phyloP scores from a whole-genome alignment of 1,140 invertebrate species.

The Drosophila navojoa region DNA sequence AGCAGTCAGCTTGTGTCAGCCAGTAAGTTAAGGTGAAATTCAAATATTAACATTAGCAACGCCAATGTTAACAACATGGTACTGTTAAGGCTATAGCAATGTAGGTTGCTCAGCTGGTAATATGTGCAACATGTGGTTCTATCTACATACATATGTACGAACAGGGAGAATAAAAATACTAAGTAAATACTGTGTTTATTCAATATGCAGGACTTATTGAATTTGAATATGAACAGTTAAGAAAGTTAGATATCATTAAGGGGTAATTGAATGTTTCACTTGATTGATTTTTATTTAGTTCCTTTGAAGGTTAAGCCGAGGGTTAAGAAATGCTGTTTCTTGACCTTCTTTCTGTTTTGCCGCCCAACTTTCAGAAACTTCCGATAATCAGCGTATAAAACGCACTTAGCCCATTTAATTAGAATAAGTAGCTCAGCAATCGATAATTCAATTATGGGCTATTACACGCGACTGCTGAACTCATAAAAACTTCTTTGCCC shows the following conservation, averaged over 20 bases:
- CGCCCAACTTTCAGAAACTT: background rate
- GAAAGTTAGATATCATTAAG: background rate
- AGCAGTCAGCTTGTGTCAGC: slow-evolving; percentile 7
- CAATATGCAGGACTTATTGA: background rate
- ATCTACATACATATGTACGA: background rate
- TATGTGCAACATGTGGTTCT: slow-evolving; percentile 2
- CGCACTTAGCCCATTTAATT: background rate
- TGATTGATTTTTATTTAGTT: too few species aligned
- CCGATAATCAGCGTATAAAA: background rate
- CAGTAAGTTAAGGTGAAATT: too few species aligned
- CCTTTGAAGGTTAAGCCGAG: too few species aligned
- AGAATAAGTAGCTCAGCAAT: background rate
- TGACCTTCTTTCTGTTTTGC: too few species aligned
- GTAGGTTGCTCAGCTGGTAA: background rate
- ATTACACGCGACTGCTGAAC: background rate
- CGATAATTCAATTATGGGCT: slow-evolving; percentile 5
- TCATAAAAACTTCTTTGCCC: background rate
- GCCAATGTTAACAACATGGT: background rate
- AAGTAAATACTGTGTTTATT: background rate
- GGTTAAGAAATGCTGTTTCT: too few species aligned
- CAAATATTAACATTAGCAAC: background rate
- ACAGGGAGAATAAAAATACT: background rate
- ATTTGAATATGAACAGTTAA: background rate
- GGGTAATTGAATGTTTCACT: background rate
- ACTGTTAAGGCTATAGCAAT: background rate